phyloP scores from a whole-genome alignment of 2,797 vertebrate genomes.

The Smutsia temminckii region DNA sequence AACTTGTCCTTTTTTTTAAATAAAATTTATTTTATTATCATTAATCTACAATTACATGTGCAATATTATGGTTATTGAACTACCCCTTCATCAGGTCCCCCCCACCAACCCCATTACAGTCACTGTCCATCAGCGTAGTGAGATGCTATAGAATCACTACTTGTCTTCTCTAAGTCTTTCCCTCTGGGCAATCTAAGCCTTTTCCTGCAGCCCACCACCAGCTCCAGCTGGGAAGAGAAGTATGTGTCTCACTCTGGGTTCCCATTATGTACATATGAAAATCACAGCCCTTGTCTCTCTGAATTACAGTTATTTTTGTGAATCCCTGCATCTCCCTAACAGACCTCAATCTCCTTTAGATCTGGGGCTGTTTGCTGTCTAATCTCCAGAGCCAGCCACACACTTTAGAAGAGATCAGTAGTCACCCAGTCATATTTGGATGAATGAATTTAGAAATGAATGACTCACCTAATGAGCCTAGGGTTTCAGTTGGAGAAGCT shows the following conservation, averaged over 20 bases:
- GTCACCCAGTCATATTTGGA: background rate
- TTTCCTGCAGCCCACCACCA: background rate
- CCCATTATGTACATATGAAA: background rate
- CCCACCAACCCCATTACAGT: too few species aligned
- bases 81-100: too few species aligned
- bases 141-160: too few species aligned
- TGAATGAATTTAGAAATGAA: background rate
- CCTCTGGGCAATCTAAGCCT: background rate
- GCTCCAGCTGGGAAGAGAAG: background rate
- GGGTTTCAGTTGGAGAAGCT: background rate
- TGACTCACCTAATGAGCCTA: background rate
- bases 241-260: background rate
- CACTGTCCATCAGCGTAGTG: too few species aligned
- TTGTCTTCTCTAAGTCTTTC: too few species aligned
- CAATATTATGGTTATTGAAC: too few species aligned
- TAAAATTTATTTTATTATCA: too few species aligned
- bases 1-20: background rate
- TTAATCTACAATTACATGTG: too few species aligned
- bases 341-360: background rate
- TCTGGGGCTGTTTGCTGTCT: background rate
- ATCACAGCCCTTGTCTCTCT: background rate
- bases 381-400: background rate
- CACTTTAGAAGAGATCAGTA: too few species aligned
- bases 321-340: background rate
- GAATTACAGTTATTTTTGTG: background rate